Base-by-base conservation (phyloP, 2,888 invertebrate genomes). In the Tuberolachnus salignus region DNA sequence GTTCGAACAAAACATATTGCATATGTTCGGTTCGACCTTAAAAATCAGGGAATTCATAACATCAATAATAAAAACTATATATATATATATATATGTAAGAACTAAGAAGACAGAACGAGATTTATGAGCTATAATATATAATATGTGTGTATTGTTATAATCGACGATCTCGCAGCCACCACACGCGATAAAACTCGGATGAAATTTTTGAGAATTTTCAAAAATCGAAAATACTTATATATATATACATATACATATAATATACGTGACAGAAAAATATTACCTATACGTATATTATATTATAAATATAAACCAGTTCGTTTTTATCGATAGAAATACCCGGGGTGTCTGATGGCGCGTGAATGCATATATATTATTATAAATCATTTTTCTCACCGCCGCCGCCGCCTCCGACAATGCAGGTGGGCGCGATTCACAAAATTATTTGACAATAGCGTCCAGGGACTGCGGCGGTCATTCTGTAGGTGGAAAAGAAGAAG, bases 351-450 rank as follows among this genome's bases (percentile, higher is more conserved):
- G 34, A 34, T 34, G 19, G 26, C 4, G 64, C 55, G 6, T 19
- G 51, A 26, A 46, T 14, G 23, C n/a, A n/a, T n/a, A n/a, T n/a
- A n/a, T n/a, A n/a, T n/a, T n/a, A n/a, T n/a, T 26, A 72, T 72
- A 72, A 72, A 72, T 72, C 72, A 61, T 59, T 61, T 70, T 55
- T 67, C 51, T 69, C 19, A 11, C 8, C 34, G 4, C n/a, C 26
- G 34, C 11, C 11, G 14, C 14, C n/a, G 26, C 14, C 26, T n/a
- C 14, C 8, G 49, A 19, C 10, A 49, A 70, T 19, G 72, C 72
- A 72, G 72, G 61, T 49, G 72, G 72, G 19, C 46, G 71, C 46
- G 26, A 59, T 59, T 49, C 57, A 46, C 66, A 26, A 46, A 34
- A 34, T 34, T 34, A 34, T 34, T 46, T 71, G 46, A 59, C 71